Conservation (phyloP, 2,888 invertebrate species). For the Eristalinus aeneus region DNA sequence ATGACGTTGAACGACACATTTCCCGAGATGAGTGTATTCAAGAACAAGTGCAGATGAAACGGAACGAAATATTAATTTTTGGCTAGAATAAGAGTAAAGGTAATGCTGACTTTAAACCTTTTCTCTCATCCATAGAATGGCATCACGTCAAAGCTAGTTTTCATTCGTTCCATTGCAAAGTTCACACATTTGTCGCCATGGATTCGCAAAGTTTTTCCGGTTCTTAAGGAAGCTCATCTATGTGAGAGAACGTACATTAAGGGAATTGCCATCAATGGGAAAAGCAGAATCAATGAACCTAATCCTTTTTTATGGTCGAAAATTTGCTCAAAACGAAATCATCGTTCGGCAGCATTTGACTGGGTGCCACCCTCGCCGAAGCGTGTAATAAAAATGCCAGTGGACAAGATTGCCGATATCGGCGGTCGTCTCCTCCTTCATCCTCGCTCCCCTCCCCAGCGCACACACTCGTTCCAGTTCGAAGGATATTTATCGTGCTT, state of each 20-base stretch:
- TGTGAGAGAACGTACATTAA: not conserved
- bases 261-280: constrained; percentile 23
- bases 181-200: not conserved
- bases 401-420: constrained; percentile 19
- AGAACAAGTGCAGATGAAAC: too few species aligned
- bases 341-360: not conserved
- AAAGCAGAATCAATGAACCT: constrained; percentile 24
- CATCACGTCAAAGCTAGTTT: not conserved
- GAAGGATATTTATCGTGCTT: constrained; percentile 38
- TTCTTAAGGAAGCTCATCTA: not conserved
- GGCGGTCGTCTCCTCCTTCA: not conserved
- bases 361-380: not conserved
- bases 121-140: not conserved
- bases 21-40: too few species aligned
- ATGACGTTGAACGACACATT: too few species aligned
- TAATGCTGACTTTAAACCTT: too few species aligned
- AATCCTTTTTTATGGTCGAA: constrained; percentile 52
- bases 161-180: too few species aligned
- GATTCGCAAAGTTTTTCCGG: not conserved
- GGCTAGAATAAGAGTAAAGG: too few species aligned
- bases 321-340: constrained; percentile 22
- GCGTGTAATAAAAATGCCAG: constrained; percentile 9
- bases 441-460: not conserved
- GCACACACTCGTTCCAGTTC: not conserved
- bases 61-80: too few species aligned